A percentile compares a stretch with the other conserved stretches of the same genome.
Evolutionary conservation across 2,888 invertebrate species (phyloP).

Genomic region (Parnassius apollo): DNA sequence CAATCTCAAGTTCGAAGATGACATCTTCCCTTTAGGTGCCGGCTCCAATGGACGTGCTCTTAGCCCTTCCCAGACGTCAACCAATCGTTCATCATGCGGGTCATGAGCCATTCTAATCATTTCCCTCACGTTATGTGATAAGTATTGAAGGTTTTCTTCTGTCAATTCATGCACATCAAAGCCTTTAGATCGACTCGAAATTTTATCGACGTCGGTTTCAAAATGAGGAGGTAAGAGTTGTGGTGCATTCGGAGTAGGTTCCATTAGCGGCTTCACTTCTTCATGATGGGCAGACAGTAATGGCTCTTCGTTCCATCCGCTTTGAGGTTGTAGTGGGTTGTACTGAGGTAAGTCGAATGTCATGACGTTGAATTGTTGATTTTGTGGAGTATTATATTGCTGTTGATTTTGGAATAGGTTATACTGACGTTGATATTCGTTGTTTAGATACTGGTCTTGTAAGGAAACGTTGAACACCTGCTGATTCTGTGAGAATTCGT

Average conservation of each 20-base stretch:
- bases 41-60: slow-evolving; percentile 51
- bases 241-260: slow-evolving; percentile 50
- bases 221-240: slow-evolving; percentile 60
- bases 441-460: slow-evolving; percentile 6
- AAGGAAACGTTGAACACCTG: slow-evolving; percentile 8
- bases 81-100: slow-evolving; percentile 57
- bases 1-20: slow-evolving; percentile 81
- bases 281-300: slow-evolving; percentile 57
- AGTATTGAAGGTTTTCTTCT: slow-evolving; percentile 69
- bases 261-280: slow-evolving; percentile 64
- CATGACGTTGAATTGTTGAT: slow-evolving; percentile 20
- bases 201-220: slow-evolving; percentile 46
- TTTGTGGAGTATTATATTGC: not conserved
- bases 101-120: slow-evolving; percentile 67
- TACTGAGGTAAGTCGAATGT: slow-evolving; percentile 61
- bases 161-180: slow-evolving; percentile 52
- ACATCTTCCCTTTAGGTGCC: slow-evolving; percentile 78
- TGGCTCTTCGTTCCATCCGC: slow-evolving; percentile 53
- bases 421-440: slow-evolving; percentile 9
- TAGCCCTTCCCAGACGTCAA: slow-evolving; percentile 64
- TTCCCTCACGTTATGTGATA: slow-evolving; percentile 64
- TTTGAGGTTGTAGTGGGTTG: slow-evolving; percentile 62
- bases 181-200: slow-evolving; percentile 57
- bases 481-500: slow-evolving; percentile 2
- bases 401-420: slow-evolving; percentile 13